A percentile compares a stretch with the other conserved stretches of the same genome.
Evolutionary conservation across 1,140 invertebrate genomes (phyloP).

Genomic region (Oryctes rhinoceros): DNA sequence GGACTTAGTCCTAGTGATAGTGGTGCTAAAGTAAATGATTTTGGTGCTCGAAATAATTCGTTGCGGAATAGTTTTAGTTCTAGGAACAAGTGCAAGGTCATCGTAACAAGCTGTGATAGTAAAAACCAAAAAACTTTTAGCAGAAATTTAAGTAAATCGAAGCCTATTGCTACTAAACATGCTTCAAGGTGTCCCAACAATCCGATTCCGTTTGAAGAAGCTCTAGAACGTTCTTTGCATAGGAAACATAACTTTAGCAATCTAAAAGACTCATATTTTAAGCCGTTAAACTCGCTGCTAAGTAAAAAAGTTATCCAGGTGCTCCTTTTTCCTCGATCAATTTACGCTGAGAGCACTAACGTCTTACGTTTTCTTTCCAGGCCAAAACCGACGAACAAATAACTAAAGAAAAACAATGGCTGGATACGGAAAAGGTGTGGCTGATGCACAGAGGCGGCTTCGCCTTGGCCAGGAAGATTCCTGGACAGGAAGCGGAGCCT

Average conservation of each 20-base stretch:
- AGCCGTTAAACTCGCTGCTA: slow-evolving; percentile 17
- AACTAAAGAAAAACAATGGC: slow-evolving; percentile 81
- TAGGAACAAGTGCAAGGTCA: neutral
- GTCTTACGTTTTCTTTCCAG: slow-evolving; percentile 63
- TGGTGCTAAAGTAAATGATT: neutral
- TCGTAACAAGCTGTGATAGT: slow-evolving; percentile 19
- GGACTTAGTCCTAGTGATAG: neutral
- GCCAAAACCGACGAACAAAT: slow-evolving; percentile 84
- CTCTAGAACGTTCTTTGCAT: neutral
- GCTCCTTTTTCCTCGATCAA: slow-evolving; percentile 42
- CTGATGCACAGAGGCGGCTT: slow-evolving; percentile 90
- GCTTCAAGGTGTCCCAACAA: neutral
- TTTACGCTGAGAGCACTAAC: slow-evolving; percentile 4
- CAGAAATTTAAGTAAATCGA: neutral
- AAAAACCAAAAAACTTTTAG: slow-evolving; percentile 20
- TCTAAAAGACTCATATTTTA: neutral
- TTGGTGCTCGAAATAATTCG: neutral
- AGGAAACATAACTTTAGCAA: slow-evolving; percentile 10
- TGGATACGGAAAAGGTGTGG: slow-evolving; percentile 86
- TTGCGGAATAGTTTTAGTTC: neutral
- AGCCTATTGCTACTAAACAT: slow-evolving; percentile 24
- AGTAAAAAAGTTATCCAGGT: slow-evolving; percentile 39
- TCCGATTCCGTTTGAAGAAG: slow-evolving; percentile 6
- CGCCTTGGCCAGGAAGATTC: slow-evolving; percentile 74
- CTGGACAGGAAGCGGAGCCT: slow-evolving; percentile 57